These are phyloP conservation scores for Tipula lateralis DNA, from an alignment of 2,888 invertebrate genomes.

Conservation along the genomic window DNA sequence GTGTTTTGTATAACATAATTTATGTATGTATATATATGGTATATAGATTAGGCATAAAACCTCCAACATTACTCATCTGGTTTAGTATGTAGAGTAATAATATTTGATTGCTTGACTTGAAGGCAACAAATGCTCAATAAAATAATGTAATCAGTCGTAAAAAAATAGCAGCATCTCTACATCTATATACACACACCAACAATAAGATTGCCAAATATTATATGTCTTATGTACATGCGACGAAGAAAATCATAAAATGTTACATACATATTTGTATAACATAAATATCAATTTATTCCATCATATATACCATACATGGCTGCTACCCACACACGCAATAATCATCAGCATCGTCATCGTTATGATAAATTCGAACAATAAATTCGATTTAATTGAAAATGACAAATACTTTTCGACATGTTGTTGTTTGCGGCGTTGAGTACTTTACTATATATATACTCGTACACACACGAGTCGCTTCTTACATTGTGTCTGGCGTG, in stretches of 20 bases:
- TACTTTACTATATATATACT: background rate
- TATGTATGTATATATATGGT: no score
- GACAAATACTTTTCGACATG: background rate
- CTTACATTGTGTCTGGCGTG: background rate
- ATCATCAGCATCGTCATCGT: background rate
- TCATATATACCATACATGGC: background rate
- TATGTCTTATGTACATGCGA: background rate
- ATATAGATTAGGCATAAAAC: background rate
- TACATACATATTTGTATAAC: background rate
- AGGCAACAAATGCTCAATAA: slow-evolving; percentile 15
- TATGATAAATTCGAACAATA: background rate
- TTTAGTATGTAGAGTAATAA: background rate
- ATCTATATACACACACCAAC: background rate
- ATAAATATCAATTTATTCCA: slow-evolving; percentile 24
- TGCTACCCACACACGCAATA: background rate
- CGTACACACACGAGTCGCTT: background rate
- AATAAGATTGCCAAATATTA: background rate
- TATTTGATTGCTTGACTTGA: background rate
- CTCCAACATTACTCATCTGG: background rate
- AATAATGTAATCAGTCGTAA: background rate
- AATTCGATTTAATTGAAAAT: background rate
- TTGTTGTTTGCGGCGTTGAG: background rate
- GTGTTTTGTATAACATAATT: no score
- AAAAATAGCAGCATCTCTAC: background rate
- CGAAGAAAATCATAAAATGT: background rate